Percentiles rank a stretch among this genome's conserved stretches.
phyloP scores from a whole-genome alignment of 2,113 vertebrate species.

The Echinops telfairi region DNA sequence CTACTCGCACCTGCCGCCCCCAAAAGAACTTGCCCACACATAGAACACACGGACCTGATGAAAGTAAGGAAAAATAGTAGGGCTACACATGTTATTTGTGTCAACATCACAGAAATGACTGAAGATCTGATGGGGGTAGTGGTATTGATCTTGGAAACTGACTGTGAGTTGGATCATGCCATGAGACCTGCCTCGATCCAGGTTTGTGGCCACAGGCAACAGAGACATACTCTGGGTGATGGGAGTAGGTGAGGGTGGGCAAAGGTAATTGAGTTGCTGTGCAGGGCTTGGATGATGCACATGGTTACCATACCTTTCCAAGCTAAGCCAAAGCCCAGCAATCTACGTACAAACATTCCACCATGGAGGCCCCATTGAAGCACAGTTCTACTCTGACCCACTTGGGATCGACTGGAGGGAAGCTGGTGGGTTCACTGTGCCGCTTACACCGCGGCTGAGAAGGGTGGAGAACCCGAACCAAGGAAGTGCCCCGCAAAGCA shows the following conservation, averaged over 20 bases:
- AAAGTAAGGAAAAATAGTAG: too few species aligned
- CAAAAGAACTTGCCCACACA: conserved; percentile 4
- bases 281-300: background rate
- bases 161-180: conserved; percentile 41
- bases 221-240: background rate
- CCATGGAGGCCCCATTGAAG: background rate
- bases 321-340: background rate
- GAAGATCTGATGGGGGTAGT: conserved; percentile 4
- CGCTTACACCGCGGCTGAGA: conserved; percentile 1
- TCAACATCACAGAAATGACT: background rate
- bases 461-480: background rate
- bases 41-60: too few species aligned
- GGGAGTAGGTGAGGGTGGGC: background rate
- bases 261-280: background rate
- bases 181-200: background rate
- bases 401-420: background rate
- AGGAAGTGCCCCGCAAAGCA: background rate
- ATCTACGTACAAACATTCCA: background rate
- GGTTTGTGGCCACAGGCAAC: background rate
- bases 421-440: background rate
- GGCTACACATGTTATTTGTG: too few species aligned
- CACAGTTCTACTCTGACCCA: background rate
- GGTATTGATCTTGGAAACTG: background rate
- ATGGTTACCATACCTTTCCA: background rate
- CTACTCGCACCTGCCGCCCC: too few species aligned